Base-by-base conservation (phyloP, 2,888 invertebrate genomes). In the Chesias legatella region DNA sequence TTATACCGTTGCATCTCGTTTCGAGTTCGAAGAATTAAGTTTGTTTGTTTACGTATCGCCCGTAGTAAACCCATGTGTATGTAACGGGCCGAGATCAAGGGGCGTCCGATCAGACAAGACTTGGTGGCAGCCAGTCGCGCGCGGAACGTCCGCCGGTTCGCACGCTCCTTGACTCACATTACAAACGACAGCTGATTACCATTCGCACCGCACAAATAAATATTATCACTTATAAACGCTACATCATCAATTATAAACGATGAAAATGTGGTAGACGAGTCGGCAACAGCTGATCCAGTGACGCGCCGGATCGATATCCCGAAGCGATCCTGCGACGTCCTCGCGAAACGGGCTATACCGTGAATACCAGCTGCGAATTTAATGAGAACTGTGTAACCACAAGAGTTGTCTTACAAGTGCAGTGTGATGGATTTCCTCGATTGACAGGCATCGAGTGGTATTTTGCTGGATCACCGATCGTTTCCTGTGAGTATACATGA, bases 11-110 rank as follows among this genome's bases (percentile, higher is more conserved):
- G 53, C 55, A 52, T 56, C 52, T 58, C 34, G 47, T 35, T 40
- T 56, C 1, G 27, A 35, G 39, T 51, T 43, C 56, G 48, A 49
- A 55, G 54, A 58, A 58, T 58, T 56, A 52, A 59, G 58, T 58
- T 76, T 79, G 82, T 85, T 85, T 85, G 79, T 85, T 85, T 85
- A 85, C 81, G 65, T 78, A 76, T 69, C 64, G 66, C 54, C n/a
- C 66, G 78, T 84, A 81, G 79, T 82, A 82, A 61, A 73, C 66
- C 66, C 73, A 73, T 74, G 80, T 77, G 81, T 77, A 76, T 68
- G 70, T 79, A 79, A 79, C 78, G 79, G 79, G 57, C 65, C 72
- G 76, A 63, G 62, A 65, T 45, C 50, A 49, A 37, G 40, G 30
- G 33, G 39, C 32, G 21, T 27, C 31, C 49, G 43, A 41, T 43